Percentiles rank a stretch among this genome's conserved stretches.
phyloP scores from a whole-genome alignment of 1,140 invertebrate species.

The Brachionus angularis region DNA sequence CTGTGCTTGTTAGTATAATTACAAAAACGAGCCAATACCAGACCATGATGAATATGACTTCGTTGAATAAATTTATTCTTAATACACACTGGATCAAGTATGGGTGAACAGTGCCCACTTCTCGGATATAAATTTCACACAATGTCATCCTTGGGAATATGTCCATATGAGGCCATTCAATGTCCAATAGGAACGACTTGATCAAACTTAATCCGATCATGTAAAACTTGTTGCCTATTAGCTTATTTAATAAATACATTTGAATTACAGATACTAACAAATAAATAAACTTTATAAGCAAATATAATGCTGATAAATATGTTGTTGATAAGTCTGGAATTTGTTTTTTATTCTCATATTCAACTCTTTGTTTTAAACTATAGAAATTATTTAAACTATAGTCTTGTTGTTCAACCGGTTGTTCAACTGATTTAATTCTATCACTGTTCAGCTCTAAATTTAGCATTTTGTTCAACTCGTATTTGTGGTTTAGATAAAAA shows the following conservation, averaged over 20 bases:
- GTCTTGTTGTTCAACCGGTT: too few species aligned
- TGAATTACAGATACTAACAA: neutral
- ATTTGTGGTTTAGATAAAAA: neutral
- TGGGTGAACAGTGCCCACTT: constrained; percentile 43
- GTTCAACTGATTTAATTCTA: too few species aligned
- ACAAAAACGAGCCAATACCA: constrained; percentile 58
- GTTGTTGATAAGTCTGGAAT: neutral
- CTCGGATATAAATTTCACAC: constrained; percentile 45
- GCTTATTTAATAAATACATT: neutral
- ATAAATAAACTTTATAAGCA: constrained; percentile 14
- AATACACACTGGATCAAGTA: constrained; percentile 56
- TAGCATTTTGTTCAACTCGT: constrained; percentile 15
- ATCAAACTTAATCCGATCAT: constrained; percentile 9
- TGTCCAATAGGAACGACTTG: constrained; percentile 13
- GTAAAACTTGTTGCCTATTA: constrained; percentile 27
- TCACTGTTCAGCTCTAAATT: too few species aligned
- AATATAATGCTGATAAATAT: constrained; percentile 16
- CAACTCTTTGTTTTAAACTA: too few species aligned
- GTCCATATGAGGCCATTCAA: constrained; percentile 38
- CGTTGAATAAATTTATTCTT: constrained; percentile 57
- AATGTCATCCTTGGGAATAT: constrained; percentile 33
- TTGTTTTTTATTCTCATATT: too few species aligned
- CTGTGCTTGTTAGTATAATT: neutral
- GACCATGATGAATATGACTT: constrained; percentile 55
- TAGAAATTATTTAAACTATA: too few species aligned